Percentiles rank a stretch among this genome's conserved stretches.
phyloP scores from a whole-genome alignment of 2,888 invertebrate species.

The Oscheius sp. region DNA sequence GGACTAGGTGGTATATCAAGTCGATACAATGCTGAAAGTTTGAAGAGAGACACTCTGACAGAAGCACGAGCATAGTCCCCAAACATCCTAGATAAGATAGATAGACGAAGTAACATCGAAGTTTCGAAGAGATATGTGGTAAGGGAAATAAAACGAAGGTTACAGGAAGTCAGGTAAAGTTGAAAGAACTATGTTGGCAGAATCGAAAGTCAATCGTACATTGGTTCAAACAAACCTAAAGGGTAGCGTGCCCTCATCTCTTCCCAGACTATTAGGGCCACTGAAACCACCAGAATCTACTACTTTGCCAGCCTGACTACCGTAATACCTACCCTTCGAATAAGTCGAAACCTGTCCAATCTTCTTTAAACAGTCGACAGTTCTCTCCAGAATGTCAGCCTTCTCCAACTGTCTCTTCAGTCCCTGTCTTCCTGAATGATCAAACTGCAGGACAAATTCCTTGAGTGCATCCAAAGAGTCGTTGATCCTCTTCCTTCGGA shows the following conservation, averaged over 20 bases:
- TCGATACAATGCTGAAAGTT: too few species aligned
- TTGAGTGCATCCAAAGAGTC: slow-evolving; percentile 50
- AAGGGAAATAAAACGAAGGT: too few species aligned
- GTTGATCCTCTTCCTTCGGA: slow-evolving; percentile 59
- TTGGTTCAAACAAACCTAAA: too few species aligned
- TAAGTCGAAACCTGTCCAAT: background rate
- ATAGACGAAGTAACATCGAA: too few species aligned
- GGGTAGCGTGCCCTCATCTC: background rate
- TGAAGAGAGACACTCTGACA: too few species aligned
- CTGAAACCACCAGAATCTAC: background rate
- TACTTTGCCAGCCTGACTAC: background rate
- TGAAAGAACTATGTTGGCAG: too few species aligned
- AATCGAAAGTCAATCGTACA: too few species aligned
- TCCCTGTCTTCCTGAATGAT: slow-evolving; percentile 7
- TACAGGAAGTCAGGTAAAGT: too few species aligned
- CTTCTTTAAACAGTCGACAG: slow-evolving; percentile 80
- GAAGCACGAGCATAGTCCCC: too few species aligned
- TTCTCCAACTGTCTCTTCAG: slow-evolving; percentile 83
- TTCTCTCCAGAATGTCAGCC: slow-evolving; percentile 96
- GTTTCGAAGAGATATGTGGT: too few species aligned
- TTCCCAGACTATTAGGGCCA: slow-evolving; percentile 19
- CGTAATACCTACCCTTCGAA: slow-evolving; percentile 3
- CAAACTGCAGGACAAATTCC: slow-evolving; percentile 40
- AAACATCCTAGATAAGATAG: too few species aligned
- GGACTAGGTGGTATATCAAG: too few species aligned